Evolutionary conservation across 2,888 invertebrate species (phyloP).

Genomic region (Hyalella azteca): DNA sequence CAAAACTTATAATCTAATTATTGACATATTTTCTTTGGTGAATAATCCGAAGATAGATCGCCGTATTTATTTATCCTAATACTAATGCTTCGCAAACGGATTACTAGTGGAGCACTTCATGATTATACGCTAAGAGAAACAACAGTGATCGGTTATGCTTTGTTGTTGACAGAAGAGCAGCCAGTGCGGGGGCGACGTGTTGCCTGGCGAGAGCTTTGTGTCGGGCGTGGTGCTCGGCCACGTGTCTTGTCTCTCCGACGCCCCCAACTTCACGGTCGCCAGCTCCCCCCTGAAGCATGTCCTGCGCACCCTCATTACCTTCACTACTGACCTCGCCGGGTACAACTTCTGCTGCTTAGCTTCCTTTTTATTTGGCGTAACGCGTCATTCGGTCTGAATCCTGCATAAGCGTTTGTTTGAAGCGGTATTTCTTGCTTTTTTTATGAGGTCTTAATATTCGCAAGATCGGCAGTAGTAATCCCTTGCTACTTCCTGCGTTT

Average conservation of each 20-base stretch:
- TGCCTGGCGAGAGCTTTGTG: conserved; percentile 83
- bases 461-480: too few species aligned
- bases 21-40: too few species aligned
- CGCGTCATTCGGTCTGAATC: too few species aligned
- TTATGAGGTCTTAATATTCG: too few species aligned
- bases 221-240: conserved; percentile 74
- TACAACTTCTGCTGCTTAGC: conserved; percentile 64
- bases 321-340: conserved; percentile 65
- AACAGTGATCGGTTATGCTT: background rate
- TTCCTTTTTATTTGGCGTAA: conserved; percentile 64
- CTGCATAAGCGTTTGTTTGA: too few species aligned
- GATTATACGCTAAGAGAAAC: background rate
- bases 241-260: conserved; percentile 71
- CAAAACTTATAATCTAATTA: too few species aligned
- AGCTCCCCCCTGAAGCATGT: conserved; percentile 71
- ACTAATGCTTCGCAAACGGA: too few species aligned
- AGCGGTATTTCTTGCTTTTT: too few species aligned
- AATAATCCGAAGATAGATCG: too few species aligned
- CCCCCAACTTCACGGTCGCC: conserved; percentile 69
- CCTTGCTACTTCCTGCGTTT: too few species aligned
- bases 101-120: background rate
- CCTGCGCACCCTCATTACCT: conserved; percentile 71
- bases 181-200: conserved; percentile 74
- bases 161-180: conserved; percentile 68
- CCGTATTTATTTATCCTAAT: too few species aligned